phyloP scores from a whole-genome alignment of 2,797 vertebrate species.

The Sebastiscus tertius region DNA sequence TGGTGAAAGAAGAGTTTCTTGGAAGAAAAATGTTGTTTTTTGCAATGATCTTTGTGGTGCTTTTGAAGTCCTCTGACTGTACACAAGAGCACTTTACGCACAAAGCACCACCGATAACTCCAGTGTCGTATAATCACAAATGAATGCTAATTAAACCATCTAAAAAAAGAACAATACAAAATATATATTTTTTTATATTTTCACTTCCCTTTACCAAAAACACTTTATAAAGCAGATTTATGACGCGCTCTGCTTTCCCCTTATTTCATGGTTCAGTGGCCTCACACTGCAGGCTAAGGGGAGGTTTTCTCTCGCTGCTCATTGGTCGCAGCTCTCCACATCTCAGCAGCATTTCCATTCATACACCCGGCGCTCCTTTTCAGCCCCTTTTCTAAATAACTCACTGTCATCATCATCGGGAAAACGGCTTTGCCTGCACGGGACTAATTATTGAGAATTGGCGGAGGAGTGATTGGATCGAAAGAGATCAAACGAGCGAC shows the following conservation, averaged over 20 bases:
- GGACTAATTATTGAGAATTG: constrained; percentile 75
- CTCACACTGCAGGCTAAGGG: constrained; percentile 72
- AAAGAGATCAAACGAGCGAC: constrained; percentile 42
- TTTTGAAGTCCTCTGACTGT: not conserved
- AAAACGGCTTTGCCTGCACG: constrained; percentile 65
- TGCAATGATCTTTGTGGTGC: not conserved
- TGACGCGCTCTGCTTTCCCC: constrained; percentile 74
- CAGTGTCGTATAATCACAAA: not conserved
- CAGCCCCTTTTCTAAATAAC: constrained; percentile 75
- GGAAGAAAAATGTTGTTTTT: not conserved
- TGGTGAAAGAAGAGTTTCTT: not conserved
- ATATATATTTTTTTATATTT: not conserved
- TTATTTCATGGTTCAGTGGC: constrained; percentile 87
- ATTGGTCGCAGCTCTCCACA: constrained; percentile 79
- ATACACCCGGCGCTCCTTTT: constrained; percentile 75
- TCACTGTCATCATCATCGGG: constrained; percentile 76
- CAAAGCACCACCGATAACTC: not conserved
- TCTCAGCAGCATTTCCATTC: constrained; percentile 80
- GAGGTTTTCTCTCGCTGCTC: constrained; percentile 80
- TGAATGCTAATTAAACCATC: not conserved
- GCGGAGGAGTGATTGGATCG: constrained; percentile 54
- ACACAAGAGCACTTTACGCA: not conserved
- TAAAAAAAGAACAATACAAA: not conserved
- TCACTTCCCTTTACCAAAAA: not conserved
- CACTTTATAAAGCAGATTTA: constrained; percentile 69